Base-by-base conservation (phyloP, 2,797 vertebrate species). In the Ctenosaura bakeri region DNA sequence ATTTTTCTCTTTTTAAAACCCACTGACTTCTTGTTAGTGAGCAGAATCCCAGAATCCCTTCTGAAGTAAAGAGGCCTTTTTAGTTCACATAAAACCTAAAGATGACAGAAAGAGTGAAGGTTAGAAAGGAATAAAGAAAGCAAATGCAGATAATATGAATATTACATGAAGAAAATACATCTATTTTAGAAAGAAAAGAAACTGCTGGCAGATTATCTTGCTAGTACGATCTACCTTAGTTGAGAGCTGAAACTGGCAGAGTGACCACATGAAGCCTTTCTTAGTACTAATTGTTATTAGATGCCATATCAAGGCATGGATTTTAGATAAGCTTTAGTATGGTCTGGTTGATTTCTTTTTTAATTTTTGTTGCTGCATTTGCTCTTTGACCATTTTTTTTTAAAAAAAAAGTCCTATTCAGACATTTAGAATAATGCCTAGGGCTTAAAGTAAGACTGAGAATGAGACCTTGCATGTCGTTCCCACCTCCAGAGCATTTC, bases 1-100 rank as follows among this genome's bases (percentile, higher is more conserved):
- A 9, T 73, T 86, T 85, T 86, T 71, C 3, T 1, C 1, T 87
- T 7, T 1, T 1, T 13, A 80, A 83, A 80, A 22, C 38, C 20
- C 50, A 69, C 38, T 10, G 42, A 50, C 79, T 91, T 9, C 74
- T 90, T 32, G 73, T 85, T 77, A 90, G 6, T 24, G 87, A 59
- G 4, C 18, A 73, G 46, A 38, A 77, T 86, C 14, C 14, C 2
- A 73, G 6, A 54, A 1, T 76, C 38, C 29, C n/a, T 92, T 54
- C 71, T 90, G 74, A 86, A 62, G 64, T 22, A 42, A 29, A 0
- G 26, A 85, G 10, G 16, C 46, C 59, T 50, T 0, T 86, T 88
- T 91, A 38, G 13, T 12, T 50, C 56, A 8, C 2, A 42, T 38
- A 29, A 81, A 73, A 38, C 32, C n/a, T 81, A 66, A 54, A 85